Percentiles rank a stretch among this genome's conserved stretches.
Evolutionary conservation across 2,113 vertebrate species (phyloP).

Genomic region (Hiodon alosoides): DNA sequence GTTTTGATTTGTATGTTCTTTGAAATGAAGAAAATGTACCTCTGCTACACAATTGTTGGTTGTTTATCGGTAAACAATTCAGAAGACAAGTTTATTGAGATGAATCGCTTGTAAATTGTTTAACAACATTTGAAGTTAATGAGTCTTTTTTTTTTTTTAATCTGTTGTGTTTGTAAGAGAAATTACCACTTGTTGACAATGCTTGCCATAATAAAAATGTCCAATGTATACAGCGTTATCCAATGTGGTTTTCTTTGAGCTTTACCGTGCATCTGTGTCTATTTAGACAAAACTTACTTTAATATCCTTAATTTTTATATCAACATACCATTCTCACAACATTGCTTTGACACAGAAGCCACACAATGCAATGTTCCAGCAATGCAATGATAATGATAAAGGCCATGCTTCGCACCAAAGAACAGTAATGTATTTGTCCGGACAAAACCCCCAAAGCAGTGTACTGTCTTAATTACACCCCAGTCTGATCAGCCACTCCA

Average conservation of each 20-base stretch:
- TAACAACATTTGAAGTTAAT: neutral
- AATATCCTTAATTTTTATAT: no score
- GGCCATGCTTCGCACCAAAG: no score
- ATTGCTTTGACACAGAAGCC: no score
- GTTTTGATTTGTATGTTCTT: constrained; percentile 27
- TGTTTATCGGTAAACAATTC: neutral
- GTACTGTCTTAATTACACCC: neutral
- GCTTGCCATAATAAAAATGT: constrained; percentile 11
- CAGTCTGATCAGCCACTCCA: no score
- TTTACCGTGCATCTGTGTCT: neutral
- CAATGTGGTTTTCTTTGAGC: no score
- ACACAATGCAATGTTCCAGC: no score
- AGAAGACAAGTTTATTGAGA: neutral
- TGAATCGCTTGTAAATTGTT: neutral
- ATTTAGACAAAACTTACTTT: neutral
- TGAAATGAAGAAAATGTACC: constrained; percentile 23
- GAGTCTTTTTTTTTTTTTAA: neutral
- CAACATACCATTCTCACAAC: no score
- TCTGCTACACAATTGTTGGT: constrained; percentile 8
- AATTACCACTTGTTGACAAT: neutral
- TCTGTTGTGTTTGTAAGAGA: neutral
- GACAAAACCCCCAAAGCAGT: neutral
- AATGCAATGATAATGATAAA: no score
- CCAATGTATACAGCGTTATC: neutral
- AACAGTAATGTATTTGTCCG: no score